Percentiles rank a stretch among this genome's conserved stretches.
phyloP scores from a whole-genome alignment of 1,140 invertebrate species.

The Penaeus japonicus region DNA sequence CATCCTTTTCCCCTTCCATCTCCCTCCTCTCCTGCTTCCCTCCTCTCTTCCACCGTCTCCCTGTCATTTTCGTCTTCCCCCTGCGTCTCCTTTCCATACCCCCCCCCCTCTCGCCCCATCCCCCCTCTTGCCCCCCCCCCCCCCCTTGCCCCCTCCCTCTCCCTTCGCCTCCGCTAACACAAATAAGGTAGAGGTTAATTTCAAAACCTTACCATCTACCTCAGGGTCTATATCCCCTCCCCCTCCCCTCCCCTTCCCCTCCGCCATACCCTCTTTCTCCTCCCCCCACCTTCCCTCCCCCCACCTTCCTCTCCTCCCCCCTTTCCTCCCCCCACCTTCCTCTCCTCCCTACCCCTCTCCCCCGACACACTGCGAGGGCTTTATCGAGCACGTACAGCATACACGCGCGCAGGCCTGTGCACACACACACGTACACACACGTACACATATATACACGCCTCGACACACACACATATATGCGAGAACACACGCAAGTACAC shows the following conservation, averaged over 20 bases:
- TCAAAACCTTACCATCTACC: not conserved
- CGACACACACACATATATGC: no score
- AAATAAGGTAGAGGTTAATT: conserved; percentile 3
- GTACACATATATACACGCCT: no score
- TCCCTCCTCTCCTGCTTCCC: not conserved
- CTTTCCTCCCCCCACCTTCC: not conserved
- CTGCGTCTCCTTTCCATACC: not conserved
- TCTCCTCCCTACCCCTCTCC: no score
- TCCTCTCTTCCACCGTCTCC: not conserved
- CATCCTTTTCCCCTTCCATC: no score
- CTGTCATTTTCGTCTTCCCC: not conserved
- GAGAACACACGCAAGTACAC: no score
- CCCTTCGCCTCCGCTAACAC: not conserved
- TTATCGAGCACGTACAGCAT: no score
- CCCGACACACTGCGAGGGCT: no score
- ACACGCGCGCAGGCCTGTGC: no score
- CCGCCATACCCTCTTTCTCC: not conserved
- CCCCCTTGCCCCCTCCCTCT: not conserved
- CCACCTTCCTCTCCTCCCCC: not conserved
- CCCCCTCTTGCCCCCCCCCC: no score
- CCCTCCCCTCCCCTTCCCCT: no score
- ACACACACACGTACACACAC: no score
- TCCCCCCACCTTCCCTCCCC: not conserved
- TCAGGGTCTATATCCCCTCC: not conserved
- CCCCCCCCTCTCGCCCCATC: not conserved